Conservation (phyloP, 2,888 invertebrate species). For the Muschampia plurimacula region DNA sequence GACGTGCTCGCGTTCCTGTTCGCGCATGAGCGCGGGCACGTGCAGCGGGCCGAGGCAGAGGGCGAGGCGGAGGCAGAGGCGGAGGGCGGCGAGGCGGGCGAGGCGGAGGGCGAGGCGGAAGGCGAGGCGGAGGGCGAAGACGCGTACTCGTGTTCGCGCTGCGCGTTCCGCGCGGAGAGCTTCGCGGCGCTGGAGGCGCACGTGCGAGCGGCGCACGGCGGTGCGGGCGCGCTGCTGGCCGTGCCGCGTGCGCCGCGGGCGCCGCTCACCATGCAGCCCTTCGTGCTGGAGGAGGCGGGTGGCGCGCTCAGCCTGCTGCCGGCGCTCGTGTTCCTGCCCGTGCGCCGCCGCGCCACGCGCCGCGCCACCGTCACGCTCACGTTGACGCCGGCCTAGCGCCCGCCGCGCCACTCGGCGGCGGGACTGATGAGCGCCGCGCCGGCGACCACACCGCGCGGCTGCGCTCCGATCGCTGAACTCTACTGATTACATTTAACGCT, state of each 20-base stretch:
- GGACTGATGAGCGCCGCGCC: conserved; percentile 91
- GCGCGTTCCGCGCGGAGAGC: conserved; percentile 79
- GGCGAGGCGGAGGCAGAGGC: conserved; percentile 51
- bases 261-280: conserved; percentile 96
- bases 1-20: conserved; percentile 95
- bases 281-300: conserved; percentile 90
- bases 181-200: conserved; percentile 81
- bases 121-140: conserved; percentile 71
- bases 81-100: conserved; percentile 51
- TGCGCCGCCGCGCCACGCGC: conserved; percentile 93
- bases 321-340: conserved; percentile 97
- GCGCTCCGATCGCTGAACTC: conserved; percentile 79
- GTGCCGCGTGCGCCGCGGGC: conserved; percentile 88
- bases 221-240: conserved; percentile 81
- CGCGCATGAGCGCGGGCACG: conserved; percentile 95
- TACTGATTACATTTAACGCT: conserved; percentile 88
- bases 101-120: conserved; percentile 55
- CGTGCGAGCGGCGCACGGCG: conserved; percentile 78
- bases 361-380: conserved; percentile 96
- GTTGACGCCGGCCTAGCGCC: conserved; percentile 94
- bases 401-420: conserved; percentile 36
- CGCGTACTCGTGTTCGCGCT: conserved; percentile 79
- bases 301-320: conserved; percentile 91
- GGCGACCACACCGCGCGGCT: conserved; percentile 67
- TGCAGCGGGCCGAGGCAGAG: conserved; percentile 63